Conservation (phyloP, 2,888 invertebrate species). For the Papilio demoleus region DNA sequence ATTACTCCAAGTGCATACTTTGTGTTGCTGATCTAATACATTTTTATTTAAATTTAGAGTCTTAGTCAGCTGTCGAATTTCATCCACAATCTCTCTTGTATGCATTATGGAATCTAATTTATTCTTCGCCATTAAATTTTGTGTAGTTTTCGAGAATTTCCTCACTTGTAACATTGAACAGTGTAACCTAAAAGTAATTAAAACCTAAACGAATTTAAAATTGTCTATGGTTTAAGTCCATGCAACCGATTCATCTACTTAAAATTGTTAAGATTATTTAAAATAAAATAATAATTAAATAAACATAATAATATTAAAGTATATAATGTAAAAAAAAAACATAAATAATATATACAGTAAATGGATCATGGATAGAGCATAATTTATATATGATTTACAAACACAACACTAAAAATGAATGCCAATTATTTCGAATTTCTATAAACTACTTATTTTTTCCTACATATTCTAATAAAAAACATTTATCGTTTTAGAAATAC, state of each 20-base stretch:
- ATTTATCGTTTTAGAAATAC: no score
- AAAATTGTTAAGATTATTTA: no score
- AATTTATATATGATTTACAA: no score
- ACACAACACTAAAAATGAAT: not conserved
- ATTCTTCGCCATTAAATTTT: constrained; percentile 68
- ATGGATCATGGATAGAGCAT: no score
- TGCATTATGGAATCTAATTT: constrained; percentile 61
- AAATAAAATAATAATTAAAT: no score
- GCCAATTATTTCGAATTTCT: not conserved
- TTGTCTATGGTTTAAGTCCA: not conserved
- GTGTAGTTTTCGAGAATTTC: constrained; percentile 72
- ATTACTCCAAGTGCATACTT: constrained; percentile 61
- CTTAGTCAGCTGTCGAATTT: constrained; percentile 66
- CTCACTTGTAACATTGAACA: constrained; percentile 71
- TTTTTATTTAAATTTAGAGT: constrained; percentile 66
- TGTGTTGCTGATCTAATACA: constrained; percentile 44
- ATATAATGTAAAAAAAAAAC: no score
- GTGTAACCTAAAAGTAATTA: constrained; percentile 64
- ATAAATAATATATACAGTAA: no score
- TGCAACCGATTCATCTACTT: no score
- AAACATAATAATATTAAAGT: no score
- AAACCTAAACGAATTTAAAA: not conserved
- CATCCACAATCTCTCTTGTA: constrained; percentile 67
- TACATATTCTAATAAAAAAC: no score
- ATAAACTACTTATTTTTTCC: not conserved